Evolutionary conservation across 2,888 invertebrate species (phyloP).

Genomic region (Sussaba pulchella): DNA sequence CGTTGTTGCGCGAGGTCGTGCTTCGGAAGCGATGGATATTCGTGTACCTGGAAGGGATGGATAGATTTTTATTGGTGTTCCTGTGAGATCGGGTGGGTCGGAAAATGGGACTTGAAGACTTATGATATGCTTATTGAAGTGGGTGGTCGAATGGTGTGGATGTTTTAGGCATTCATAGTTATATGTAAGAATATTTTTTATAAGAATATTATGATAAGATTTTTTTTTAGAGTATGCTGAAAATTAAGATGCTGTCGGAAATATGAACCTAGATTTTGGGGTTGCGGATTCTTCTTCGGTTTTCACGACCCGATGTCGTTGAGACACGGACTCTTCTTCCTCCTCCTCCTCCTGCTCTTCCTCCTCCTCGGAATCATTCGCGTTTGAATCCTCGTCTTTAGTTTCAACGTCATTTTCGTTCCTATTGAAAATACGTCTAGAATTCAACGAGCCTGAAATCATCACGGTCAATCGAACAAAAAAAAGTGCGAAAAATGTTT

Average conservation of each 20-base stretch:
- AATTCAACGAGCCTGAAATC: background rate
- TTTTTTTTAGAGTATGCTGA: too few relatives aligned
- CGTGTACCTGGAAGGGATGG: slow-evolving; percentile 80
- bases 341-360: slow-evolving; percentile 27
- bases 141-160: too few relatives aligned
- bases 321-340: slow-evolving; percentile 32
- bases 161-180: too few relatives aligned
- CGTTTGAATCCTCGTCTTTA: slow-evolving; percentile 65
- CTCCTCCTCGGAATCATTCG: slow-evolving; percentile 56
- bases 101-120: too few relatives aligned
- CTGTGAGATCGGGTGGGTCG: background rate
- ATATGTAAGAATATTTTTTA: too few relatives aligned
- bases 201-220: too few relatives aligned
- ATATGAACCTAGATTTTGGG: slow-evolving; percentile 78
- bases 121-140: too few relatives aligned
- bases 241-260: background rate
- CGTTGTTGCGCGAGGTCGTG: slow-evolving; percentile 72
- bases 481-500: slow-evolving; percentile 60
- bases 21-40: slow-evolving; percentile 82
- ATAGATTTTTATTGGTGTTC: background rate
- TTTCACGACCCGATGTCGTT: slow-evolving; percentile 44
- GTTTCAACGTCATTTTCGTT: slow-evolving; percentile 75
- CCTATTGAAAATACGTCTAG: slow-evolving; percentile 54
- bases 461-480: too few relatives aligned
- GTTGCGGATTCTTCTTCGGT: slow-evolving; percentile 67